phyloP scores from a whole-genome alignment of 2,797 vertebrate genomes.

The Microchirus variegatus region DNA sequence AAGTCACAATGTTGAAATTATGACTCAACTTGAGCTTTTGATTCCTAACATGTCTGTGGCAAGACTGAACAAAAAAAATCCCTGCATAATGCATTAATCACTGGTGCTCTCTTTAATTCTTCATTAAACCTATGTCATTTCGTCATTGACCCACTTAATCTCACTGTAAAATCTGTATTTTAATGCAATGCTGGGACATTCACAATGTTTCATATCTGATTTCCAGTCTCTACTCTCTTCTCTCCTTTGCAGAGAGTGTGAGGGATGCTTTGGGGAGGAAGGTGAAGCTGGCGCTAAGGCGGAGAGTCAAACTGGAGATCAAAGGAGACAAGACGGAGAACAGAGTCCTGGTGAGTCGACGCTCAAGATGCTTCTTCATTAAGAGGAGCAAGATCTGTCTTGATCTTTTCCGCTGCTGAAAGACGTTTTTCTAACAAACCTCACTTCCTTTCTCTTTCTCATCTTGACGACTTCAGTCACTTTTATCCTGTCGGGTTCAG shows the following conservation, averaged over 20 bases:
- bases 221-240: conserved; percentile 5
- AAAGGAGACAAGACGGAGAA: conserved; percentile 95
- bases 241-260: conserved; percentile 85
- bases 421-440: too few species aligned
- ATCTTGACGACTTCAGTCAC: too few species aligned
- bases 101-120: neutral
- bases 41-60: conserved; percentile 2
- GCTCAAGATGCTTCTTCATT: conserved; percentile 22
- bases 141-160: too few species aligned
- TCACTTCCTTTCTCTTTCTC: too few species aligned
- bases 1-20: conserved; percentile 11
- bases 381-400: too few species aligned
- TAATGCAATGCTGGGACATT: neutral
- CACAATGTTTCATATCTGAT: neutral
- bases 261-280: conserved; percentile 93
- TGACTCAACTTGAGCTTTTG: conserved; percentile 6
- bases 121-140: neutral
- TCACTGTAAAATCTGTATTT: too few species aligned
- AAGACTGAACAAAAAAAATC: neutral
- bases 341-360: conserved; percentile 90
- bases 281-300: conserved; percentile 91
- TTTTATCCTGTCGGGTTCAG: too few species aligned
- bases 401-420: too few species aligned
- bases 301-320: conserved; percentile 93
- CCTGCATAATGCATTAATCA: neutral